Conservation (phyloP, 1,140 invertebrate species). For the Wasmannia auropunctata region DNA sequence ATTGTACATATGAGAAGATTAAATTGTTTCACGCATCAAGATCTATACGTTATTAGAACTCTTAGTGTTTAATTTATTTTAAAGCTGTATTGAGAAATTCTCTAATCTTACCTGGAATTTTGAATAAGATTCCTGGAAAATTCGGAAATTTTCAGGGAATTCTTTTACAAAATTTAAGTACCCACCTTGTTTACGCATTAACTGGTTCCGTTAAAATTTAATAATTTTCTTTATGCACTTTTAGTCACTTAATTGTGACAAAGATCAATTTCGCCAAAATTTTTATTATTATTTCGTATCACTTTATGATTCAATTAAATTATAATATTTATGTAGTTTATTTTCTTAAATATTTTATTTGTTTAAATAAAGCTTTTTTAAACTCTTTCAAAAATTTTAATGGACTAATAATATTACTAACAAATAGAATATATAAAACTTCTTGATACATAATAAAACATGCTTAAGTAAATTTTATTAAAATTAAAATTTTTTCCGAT, state of each 20-base stretch:
- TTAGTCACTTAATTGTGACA: neutral
- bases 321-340: neutral
- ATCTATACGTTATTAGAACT: too few relatives aligned
- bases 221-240: neutral
- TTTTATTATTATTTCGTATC: neutral
- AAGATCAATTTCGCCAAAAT: neutral
- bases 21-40: too few relatives aligned
- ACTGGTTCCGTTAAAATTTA: neutral
- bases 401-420: neutral
- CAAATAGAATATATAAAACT: neutral
- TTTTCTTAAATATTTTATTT: neutral
- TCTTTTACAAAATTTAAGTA: too few relatives aligned
- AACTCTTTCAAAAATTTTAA: neutral
- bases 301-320: neutral
- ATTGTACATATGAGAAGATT: too few relatives aligned
- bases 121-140: too few relatives aligned
- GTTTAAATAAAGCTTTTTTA: neutral
- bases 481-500: neutral
- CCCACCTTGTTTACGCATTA: too few relatives aligned
- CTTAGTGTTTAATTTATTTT: too few relatives aligned
- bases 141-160: too few relatives aligned
- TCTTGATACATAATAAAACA: neutral
- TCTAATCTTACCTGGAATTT: too few relatives aligned
- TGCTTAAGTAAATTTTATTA: slow-evolving; percentile 16
- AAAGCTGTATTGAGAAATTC: too few relatives aligned